phyloP scores from a whole-genome alignment of 2,888 invertebrate species.

The Xylota segnis region DNA sequence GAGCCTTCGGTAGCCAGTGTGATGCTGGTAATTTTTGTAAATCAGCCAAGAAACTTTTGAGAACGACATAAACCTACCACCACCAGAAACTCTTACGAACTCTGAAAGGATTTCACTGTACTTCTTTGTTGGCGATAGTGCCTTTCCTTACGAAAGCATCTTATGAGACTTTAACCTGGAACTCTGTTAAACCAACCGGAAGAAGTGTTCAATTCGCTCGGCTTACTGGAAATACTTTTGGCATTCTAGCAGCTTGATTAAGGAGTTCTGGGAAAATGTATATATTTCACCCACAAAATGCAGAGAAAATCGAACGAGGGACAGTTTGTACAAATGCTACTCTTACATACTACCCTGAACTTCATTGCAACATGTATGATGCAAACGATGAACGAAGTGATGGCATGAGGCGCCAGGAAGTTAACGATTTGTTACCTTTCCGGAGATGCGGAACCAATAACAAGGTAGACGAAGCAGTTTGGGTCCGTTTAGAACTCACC shows the following conservation, averaged over 20 bases:
- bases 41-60: constrained; percentile 14
- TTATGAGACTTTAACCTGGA: constrained; percentile 35
- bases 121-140: constrained; percentile 46
- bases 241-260: constrained; percentile 16
- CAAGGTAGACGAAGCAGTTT: too few relatives aligned
- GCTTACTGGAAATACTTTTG: constrained; percentile 11
- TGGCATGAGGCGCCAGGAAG: too few relatives aligned
- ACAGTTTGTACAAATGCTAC: too few relatives aligned
- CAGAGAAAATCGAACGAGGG: too few relatives aligned
- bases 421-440: too few relatives aligned
- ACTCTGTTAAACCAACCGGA: background rate
- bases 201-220: constrained; percentile 19
- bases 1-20: too few relatives aligned
- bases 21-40: too few relatives aligned
- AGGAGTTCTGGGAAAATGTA: constrained; percentile 4
- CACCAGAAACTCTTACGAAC: constrained; percentile 12
- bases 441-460: too few relatives aligned
- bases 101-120: constrained; percentile 11
- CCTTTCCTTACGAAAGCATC: constrained; percentile 29
- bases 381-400: too few relatives aligned
- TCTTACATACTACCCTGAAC: too few relatives aligned
- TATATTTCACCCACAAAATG: background rate
- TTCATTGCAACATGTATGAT: too few relatives aligned
- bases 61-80: constrained; percentile 7
- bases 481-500: too few relatives aligned